Base-by-base conservation (phyloP, 2,113 vertebrate genomes). In the Aramus guarauna region DNA sequence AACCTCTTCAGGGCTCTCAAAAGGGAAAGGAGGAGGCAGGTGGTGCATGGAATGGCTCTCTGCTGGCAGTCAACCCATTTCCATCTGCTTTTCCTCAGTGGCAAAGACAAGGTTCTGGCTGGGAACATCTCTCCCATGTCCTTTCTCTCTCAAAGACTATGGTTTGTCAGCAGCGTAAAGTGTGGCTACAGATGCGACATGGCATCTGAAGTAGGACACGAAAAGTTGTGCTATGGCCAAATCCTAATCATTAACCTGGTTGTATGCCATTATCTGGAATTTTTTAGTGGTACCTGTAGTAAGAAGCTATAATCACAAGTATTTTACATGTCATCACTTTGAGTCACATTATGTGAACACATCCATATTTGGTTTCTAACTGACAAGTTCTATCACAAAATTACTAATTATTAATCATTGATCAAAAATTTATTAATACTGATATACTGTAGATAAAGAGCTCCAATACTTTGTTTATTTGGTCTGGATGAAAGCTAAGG, bases 101-200 rank as follows among this genome's bases (percentile, higher is more conserved):
- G 8, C 15, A 86, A 72, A 11, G 13, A 56, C 15, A 73, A 69
- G 19, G 24, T 69, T 56, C 32, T 69, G 18, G 2, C 19, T 87
- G 7, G 43, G 45, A 73, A 55, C 1, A 3, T 17, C 15, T 53
- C 4, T 53, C 26, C 37, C 7, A 7, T 32, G 34, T 56, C 37
- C 24, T 53, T 82, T 62, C 43, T 58, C 63, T 48, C 43, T 53
- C 47, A 34, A 5, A 5, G 48, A 47, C 16, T 34, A 19, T 0
- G 0, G 4, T 77, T 52, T 9, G 6, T 39, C 32, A 55, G 23
- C 1, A 1, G 30, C 1, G 2, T 62, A 19, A 60, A 85, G 5
- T 15, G 9, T 37, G 32, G 23, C 24, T 39, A 22, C 2, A 1
- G 39, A 36, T 21, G 34, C 77, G 41, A 63, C 12, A 8, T 17